Evolutionary conservation across 2,888 invertebrate genomes (phyloP), one percentile per base, ranked within the genome.

Genomic region (Drosophila peninsularis): DNA sequence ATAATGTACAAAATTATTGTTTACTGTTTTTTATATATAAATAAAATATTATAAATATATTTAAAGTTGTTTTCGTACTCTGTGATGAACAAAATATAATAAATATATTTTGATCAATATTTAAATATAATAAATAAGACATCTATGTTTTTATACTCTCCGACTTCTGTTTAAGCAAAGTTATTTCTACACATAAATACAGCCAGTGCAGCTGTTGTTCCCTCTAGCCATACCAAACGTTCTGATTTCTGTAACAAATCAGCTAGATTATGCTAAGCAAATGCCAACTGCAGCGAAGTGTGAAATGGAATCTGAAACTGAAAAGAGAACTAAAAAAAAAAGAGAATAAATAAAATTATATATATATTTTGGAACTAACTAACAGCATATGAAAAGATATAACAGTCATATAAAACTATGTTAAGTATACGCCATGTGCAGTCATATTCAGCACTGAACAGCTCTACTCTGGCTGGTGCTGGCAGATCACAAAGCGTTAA

Each of bases 221-320:
- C 4, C 13, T 13, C 47, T 13, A 7, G 7, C 1, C 3, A 49
- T 49, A 13, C 19, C 32, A 19, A 49, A 21, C 34, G 19, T 21
- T 32, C 14, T 21, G 34, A 34, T 50, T 49, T 19, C 19, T 9
- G 10, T 34, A 21, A 50, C 14, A 50, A 34, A 50, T 34, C 34
- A 21, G 32, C 49, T 34, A 14, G 34, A 50, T 50, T 50, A 50
- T 34, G 34, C 19, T 19, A 49, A 49, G 9, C 49, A 49, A 1
- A 34, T 34, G 21, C 9, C 14, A 19, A 14, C 49, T 34, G 49
- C 49, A 34, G 14, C 65, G 53, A 55, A 67, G 72, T 75, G 87
- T 86, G 78, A 81, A 86, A 72, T 78, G 64, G 82, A 81, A 49
- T 34, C 14, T 21, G 6, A 47, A 30, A 17, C 10, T 32, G 30